A percentile compares a stretch with the other conserved stretches of the same genome.
Evolutionary conservation across 2,797 vertebrate genomes (phyloP).

Genomic region (Melanotaenia trifasciata): DNA sequence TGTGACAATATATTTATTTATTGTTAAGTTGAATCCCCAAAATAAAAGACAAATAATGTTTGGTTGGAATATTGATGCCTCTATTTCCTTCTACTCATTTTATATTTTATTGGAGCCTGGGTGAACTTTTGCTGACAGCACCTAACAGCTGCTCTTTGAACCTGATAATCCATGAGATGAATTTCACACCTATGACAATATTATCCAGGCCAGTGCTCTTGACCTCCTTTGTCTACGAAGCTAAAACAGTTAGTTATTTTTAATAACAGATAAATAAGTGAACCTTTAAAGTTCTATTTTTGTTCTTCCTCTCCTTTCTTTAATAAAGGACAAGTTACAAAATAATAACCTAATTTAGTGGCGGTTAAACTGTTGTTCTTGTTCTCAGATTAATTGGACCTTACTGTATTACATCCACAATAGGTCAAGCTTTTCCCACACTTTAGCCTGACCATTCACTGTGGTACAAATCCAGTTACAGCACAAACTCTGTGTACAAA

Average conservation of each 20-base stretch:
- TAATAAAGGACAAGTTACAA: conserved; percentile 5
- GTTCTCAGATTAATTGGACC: conserved; percentile 51
- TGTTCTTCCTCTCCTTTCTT: neutral
- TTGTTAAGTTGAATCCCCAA: neutral
- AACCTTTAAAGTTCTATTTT: conserved; percentile 6
- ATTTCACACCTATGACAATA: conserved; percentile 26
- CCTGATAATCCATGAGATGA: conserved; percentile 21
- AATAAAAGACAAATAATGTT: neutral
- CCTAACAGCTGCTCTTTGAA: conserved; percentile 29
- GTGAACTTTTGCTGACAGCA: conserved; percentile 35
- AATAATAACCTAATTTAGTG: conserved; percentile 22
- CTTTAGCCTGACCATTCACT: conserved; percentile 37
- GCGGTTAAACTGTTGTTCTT: conserved; percentile 16
- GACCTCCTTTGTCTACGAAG: conserved; percentile 17
- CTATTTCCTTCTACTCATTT: conserved; percentile 2
- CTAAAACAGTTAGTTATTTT: conserved; percentile 15
- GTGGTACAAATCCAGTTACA: conserved; percentile 52
- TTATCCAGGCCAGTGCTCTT: conserved; percentile 7
- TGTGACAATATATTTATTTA: neutral
- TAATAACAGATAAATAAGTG: neutral
- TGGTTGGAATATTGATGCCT: neutral
- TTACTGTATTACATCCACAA: conserved; percentile 45
- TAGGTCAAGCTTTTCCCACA: conserved; percentile 59
- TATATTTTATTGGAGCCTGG: neutral
- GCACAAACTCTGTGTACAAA: conserved; percentile 46